Evolutionary conservation across 1,140 invertebrate genomes (phyloP), one percentile per base, ranked within the genome.

Genomic region (Polypedilum vanderplanki): DNA sequence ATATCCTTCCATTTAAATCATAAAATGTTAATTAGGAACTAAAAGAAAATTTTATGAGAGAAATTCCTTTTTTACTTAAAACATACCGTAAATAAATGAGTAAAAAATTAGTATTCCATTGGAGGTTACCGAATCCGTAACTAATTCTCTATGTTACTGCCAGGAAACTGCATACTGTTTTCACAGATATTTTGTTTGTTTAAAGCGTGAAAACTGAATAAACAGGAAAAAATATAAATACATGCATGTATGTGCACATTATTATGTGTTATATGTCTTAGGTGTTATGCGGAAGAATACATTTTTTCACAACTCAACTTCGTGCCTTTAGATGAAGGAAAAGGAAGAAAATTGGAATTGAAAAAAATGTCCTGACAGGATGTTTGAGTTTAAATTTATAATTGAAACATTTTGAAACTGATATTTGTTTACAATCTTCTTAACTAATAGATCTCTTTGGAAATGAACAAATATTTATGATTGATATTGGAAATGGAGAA

Each of bases 321-420:
- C 46, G 15, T n/a, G n/a, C 12, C n/a, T 46, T 46, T 3, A 46
- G 15, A 2, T 12, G 8, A 12, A 46, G 41, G 8, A 57, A 15
- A 57, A n/a, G 12, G 7, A 57, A 57, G 10, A 57, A 57, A 57
- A 57, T 8, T 8, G n/a, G 15, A 57, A 57, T 12, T 12, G 15
- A 57, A 57, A n/a, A 57, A 57, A n/a, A n/a, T n/a, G 46, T 57
- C 46, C 46, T 57, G 46, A 57, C 65, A 70, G 65, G 65, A 70
- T 70, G 65, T 70, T 70, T 70, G 17, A 70, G 65, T 70, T 70
- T 70, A 12, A 70, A n/a, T 22, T 20, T 70, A 18, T 70, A 70
- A 70, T 70, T 70, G 65, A 70, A 70, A 70, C 18, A 70, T 70
- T 57, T 57, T 70, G 65, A 70, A 70, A 70, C 9, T 70, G 65